Conservation (phyloP, 1,140 invertebrate species). For the Drosophila truncata region DNA sequence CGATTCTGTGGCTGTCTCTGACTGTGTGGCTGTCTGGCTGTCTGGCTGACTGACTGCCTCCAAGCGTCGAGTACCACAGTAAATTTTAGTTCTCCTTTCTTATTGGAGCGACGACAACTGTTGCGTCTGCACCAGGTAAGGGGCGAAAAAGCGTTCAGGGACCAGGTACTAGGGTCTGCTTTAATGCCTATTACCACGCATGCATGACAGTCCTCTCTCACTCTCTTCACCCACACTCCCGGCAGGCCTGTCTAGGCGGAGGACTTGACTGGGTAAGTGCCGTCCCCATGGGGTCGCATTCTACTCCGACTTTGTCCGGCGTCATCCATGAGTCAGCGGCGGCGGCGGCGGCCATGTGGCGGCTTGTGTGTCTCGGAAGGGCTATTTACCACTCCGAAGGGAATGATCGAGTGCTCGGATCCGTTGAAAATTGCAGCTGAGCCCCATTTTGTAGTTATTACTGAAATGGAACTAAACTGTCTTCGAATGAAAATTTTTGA, state of each 20-base stretch:
- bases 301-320: constrained; percentile 12
- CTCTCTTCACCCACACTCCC: constrained; percentile 43
- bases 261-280: constrained; percentile 63
- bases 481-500: constrained; percentile 40
- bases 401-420: constrained; percentile 37
- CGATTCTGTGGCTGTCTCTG: constrained; percentile 17
- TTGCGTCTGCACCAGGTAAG: constrained; percentile 28
- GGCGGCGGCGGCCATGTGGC: constrained; percentile 20
- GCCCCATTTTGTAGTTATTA: constrained; percentile 37
- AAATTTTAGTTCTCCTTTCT: constrained; percentile 43
- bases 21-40: constrained; percentile 40
- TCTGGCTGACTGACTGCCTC: constrained; percentile 52
- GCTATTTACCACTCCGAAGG: constrained; percentile 40
- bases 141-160: constrained; percentile 7
- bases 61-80: constrained; percentile 40
- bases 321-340: constrained; percentile 32
- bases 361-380: constrained; percentile 13
- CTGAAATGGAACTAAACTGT: constrained; percentile 28
- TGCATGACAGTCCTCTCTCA: constrained; percentile 64
- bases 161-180: constrained; percentile 42
- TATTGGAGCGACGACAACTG: constrained; percentile 67
- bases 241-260: constrained; percentile 53
- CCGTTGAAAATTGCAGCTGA: constrained; percentile 42
- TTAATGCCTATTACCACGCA: constrained; percentile 79
- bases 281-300: constrained; percentile 55